Evolutionary conservation across 1,140 invertebrate genomes (phyloP), one percentile per base, ranked within the genome.

Genomic region (Formica exsecta): DNA sequence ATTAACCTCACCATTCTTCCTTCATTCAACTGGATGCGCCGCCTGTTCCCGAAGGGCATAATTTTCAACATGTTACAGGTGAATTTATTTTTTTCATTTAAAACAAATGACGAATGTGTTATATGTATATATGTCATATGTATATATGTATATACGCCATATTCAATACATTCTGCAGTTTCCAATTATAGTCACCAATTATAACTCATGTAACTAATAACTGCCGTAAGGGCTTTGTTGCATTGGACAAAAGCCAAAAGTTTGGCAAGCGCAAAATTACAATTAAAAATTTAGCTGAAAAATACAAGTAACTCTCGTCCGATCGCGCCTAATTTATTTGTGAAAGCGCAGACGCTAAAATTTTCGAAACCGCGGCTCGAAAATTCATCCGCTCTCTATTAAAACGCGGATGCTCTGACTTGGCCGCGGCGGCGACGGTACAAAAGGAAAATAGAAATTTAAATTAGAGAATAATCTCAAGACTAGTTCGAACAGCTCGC

Each of bases 381-480:
- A 83, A 74, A 74, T 83, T 61, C n/a, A 73, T 38, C 22, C 5
- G 19, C 54, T 16, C 3, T 19, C 51, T 41, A 61, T 83, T 73
- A 83, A 83, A 83, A 74, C 68, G 65, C 29, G 13, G 22, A 22
- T 13, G 38, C 36, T 2, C 2, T 3, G 59, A 48, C 70, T 68
- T 68, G 61, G 29, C 32, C 44, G 64, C 64, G 11, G 19, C 3
- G 36, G 81, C 11, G 64, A 13, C 32, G 54, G 19, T 9, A 62
- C 36, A 73, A 89, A 89, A 71, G 51, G 85, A 89, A 89, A 89
- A 86, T 88, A 83, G 54, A 83, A 83, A 83, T 83, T 83, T 83
- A 74, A 83, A 83, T 83, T 83, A 83, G 68, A 89, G 88, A 89
- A 89, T 89, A 89, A 86, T 89, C 88, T 89, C 88, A 76, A 81